Evolutionary conservation across 2,113 vertebrate species (phyloP).

Genomic region (Nibea coibor): DNA sequence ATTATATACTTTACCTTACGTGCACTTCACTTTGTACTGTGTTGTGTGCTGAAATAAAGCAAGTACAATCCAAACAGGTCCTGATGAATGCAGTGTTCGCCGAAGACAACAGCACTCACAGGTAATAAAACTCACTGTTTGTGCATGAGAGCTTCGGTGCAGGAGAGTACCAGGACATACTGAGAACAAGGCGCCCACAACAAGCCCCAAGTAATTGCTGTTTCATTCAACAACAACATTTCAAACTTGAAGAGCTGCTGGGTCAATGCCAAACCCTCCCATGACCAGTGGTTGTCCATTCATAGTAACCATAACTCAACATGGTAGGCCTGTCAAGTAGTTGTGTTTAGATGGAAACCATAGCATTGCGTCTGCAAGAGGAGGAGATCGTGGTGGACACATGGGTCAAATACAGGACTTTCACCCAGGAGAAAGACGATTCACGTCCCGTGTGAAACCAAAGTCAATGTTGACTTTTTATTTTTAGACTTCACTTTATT

Average conservation of each 20-base stretch:
- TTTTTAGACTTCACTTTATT: no score
- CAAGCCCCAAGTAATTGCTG: not conserved
- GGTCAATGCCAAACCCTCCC: not conserved
- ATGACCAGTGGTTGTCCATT: not conserved
- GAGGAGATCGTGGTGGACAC: no score
- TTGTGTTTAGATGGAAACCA: not conserved
- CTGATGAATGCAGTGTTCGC: not conserved
- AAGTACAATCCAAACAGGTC: not conserved
- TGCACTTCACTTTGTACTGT: not conserved
- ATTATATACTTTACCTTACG: not conserved
- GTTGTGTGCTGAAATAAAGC: constrained; percentile 1
- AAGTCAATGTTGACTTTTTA: no score
- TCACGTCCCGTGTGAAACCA: no score
- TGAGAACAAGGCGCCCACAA: not conserved
- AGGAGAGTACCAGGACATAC: not conserved
- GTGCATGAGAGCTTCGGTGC: not conserved
- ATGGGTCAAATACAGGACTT: no score
- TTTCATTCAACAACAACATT: not conserved
- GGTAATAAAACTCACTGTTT: not conserved
- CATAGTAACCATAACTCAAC: not conserved
- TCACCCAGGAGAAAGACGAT: no score
- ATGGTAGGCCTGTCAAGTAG: not conserved
- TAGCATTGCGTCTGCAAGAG: no score
- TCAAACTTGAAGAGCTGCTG: not conserved
- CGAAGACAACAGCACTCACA: constrained; percentile 2